Evolutionary conservation across 2,113 vertebrate species (phyloP).

Genomic region (Notarius lentiginosus): DNA sequence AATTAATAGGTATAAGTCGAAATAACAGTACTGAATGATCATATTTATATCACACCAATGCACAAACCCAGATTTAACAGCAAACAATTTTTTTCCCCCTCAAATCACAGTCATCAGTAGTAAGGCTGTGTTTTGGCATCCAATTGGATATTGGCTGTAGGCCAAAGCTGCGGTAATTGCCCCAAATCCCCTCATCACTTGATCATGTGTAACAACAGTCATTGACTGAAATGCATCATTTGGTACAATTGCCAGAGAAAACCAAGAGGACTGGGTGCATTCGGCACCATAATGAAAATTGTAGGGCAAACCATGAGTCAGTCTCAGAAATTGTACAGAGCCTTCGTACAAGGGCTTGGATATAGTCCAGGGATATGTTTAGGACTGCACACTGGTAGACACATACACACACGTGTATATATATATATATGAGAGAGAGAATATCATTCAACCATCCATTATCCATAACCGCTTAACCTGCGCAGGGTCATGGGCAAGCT

Average conservation of each 20-base stretch:
- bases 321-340: not conserved
- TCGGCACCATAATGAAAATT: not conserved
- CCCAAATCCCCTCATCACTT: not conserved
- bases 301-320: not conserved
- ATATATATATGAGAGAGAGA: no score
- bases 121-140: not conserved
- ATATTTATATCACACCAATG: not conserved
- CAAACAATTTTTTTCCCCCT: not conserved
- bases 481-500: no score
- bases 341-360: not conserved
- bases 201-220: not conserved
- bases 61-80: not conserved
- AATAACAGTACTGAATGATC: not conserved
- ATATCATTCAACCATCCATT: no score
- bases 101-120: not conserved
- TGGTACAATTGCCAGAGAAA: not conserved
- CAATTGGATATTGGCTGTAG: not conserved
- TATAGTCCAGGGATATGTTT: not conserved
- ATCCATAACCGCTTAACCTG: no score
- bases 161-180: slow-evolving; percentile 7
- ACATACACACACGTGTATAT: no score
- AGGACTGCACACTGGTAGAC: not conserved
- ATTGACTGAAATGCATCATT: not conserved
- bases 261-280: not conserved
- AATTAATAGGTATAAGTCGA: not conserved